Conservation (phyloP, 1,140 invertebrate genomes). For the Rhopalosiphum maidis region DNA sequence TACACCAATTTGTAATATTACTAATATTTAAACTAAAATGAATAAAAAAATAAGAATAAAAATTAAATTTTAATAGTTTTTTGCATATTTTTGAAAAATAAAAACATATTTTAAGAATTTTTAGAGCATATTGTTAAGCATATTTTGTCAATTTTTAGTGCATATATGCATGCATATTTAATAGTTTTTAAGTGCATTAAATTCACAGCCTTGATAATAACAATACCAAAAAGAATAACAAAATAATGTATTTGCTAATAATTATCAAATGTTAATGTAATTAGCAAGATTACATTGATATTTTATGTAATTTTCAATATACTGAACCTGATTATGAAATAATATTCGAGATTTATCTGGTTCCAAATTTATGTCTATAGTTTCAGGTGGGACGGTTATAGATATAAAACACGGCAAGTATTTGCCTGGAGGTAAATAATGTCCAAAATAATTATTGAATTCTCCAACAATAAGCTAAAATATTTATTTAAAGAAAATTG, state of each 20-base stretch:
- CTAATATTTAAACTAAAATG: too few species aligned
- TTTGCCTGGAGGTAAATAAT: conserved; percentile 62
- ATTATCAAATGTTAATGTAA: background rate
- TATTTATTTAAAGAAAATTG: background rate
- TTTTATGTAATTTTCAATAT: background rate
- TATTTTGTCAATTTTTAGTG: too few species aligned
- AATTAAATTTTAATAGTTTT: too few species aligned
- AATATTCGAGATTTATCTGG: conserved; percentile 71
- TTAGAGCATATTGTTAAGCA: too few species aligned
- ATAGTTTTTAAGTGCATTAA: too few species aligned
- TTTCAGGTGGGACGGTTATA: conserved; percentile 64
- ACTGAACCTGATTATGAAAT: conserved; percentile 65
- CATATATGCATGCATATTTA: too few species aligned
- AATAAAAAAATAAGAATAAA: too few species aligned
- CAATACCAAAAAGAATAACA: background rate
- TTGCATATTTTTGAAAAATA: too few species aligned
- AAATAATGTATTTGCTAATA: background rate
- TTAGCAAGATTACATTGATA: background rate
- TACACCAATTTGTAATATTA: too few species aligned
- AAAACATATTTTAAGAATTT: too few species aligned
- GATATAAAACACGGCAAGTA: conserved; percentile 65
- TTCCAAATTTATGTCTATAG: conserved; percentile 72
- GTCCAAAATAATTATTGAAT: conserved; percentile 60
- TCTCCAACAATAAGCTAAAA: conserved; percentile 59
- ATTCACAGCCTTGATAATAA: too few species aligned